Evolutionary conservation across 1,140 invertebrate genomes (phyloP).

Genomic region (Glossosoma conforme): DNA sequence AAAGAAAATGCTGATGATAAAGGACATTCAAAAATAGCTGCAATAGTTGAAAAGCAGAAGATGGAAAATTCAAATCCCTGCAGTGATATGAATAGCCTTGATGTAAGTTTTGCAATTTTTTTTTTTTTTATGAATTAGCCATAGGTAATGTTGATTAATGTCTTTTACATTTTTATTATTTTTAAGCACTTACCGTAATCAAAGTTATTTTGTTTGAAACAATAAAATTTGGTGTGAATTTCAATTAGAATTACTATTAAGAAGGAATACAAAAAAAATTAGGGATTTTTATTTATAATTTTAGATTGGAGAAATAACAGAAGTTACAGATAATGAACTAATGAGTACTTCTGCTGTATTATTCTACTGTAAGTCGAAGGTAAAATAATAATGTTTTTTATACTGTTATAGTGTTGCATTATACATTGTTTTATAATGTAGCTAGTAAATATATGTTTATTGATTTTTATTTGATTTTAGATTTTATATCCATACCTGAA

Average conservation of each 20-base stretch:
- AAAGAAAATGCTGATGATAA: no score
- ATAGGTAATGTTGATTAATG: no score
- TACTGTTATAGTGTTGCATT: no score
- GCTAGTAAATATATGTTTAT: no score
- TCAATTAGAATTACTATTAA: not conserved
- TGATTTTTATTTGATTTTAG: conserved; percentile 39
- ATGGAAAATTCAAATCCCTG: conserved; percentile 43
- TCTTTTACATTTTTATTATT: no score
- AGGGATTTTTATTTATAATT: conserved; percentile 24
- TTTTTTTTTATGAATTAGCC: not conserved
- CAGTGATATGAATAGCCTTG: conserved; percentile 44
- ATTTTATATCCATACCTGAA: conserved; percentile 70
- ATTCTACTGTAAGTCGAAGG: conserved; percentile 71
- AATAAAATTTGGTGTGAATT: no score
- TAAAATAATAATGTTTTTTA: conserved; percentile 29
- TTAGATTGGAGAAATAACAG: conserved; percentile 61
- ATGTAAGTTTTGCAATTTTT: conserved; percentile 37
- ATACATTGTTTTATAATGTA: no score
- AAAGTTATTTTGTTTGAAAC: no score
- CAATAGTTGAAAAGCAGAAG: no score
- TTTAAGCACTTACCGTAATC: no score
- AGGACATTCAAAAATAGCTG: no score
- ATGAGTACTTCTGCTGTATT: conserved; percentile 70
- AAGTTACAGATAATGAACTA: conserved; percentile 59
- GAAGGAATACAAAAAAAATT: not conserved